Evolutionary conservation across 2,113 vertebrate genomes (phyloP).

Genomic region (Ciconia stormi): DNA sequence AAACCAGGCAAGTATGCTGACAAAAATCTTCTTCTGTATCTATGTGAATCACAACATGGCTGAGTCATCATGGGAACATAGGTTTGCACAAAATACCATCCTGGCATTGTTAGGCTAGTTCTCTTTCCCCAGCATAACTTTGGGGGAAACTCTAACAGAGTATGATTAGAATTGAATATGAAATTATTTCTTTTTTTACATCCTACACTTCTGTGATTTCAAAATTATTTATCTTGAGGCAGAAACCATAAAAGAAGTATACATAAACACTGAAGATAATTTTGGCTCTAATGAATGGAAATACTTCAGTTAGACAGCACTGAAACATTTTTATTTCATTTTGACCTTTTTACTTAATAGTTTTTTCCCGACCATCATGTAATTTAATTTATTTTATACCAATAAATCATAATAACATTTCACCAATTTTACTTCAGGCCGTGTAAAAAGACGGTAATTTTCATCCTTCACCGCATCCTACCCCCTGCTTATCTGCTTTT

Average conservation of each 20-base stretch:
- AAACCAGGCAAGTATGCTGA: background rate
- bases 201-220: background rate
- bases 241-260: background rate
- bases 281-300: background rate
- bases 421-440: background rate
- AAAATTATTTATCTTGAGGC: background rate
- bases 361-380: background rate
- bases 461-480: background rate
- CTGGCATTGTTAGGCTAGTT: background rate
- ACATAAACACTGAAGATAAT: background rate
- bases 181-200: background rate
- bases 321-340: background rate
- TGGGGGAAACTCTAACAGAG: background rate
- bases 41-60: background rate
- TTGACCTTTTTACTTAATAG: background rate
- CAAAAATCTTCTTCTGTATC: background rate
- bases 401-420: background rate
- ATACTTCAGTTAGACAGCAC: background rate
- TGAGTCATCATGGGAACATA: background rate
- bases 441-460: background rate
- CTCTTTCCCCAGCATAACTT: background rate
- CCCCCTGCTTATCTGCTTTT: accelerated
- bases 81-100: background rate
- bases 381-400: background rate
- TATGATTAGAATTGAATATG: background rate